A percentile compares a stretch with the other conserved stretches of the same genome.
Evolutionary conservation across 53 echinoderm and acorn worm genomes (phyloP).

Genomic region (Echinarachnius parma): DNA sequence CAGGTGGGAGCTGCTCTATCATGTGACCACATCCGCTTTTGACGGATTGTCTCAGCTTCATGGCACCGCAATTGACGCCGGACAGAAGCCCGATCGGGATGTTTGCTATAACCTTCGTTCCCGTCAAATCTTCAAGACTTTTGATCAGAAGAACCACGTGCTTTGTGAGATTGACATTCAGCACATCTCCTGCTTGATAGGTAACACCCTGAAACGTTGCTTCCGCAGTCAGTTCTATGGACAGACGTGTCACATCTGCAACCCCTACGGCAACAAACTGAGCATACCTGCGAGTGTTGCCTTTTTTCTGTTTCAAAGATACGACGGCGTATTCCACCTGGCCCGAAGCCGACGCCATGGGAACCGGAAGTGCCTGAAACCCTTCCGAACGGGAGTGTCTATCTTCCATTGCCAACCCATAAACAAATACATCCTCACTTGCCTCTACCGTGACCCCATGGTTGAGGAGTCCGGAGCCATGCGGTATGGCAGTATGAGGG

Average conservation of each 20-base stretch:
- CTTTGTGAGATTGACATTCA: slow-evolving; percentile 17
- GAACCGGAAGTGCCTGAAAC: slow-evolving; percentile 42
- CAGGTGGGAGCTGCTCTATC: slow-evolving; percentile 57
- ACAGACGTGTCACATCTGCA: background rate
- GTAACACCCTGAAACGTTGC: slow-evolving; percentile 1
- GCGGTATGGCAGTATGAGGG: slow-evolving; percentile 12
- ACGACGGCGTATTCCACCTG: background rate
- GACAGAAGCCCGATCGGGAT: slow-evolving; percentile 41
- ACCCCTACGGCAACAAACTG: slow-evolving; percentile 27
- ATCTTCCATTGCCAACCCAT: slow-evolving; percentile 32
- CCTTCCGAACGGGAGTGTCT: slow-evolving; percentile 29
- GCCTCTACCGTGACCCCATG: slow-evolving; percentile 39
- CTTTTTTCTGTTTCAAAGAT: slow-evolving; percentile 11
- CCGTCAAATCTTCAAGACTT: slow-evolving; percentile 47
- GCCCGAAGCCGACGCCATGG: background rate
- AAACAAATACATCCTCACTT: slow-evolving; percentile 46
- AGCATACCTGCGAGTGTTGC: slow-evolving; percentile 18
- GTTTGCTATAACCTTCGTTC: slow-evolving; percentile 32
- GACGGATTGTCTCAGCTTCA: slow-evolving; percentile 19
- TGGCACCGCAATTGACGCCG: slow-evolving; percentile 49
- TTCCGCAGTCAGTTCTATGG: background rate
- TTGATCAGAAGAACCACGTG: slow-evolving; percentile 35
- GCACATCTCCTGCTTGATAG: background rate
- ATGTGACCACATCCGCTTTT: slow-evolving; percentile 47
- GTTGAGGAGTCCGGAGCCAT: slow-evolving; percentile 4